Percentiles rank a stretch among this genome's conserved stretches.
Evolutionary conservation across 2,113 vertebrate species (phyloP).

Genomic region (Odobenus rosmarus): DNA sequence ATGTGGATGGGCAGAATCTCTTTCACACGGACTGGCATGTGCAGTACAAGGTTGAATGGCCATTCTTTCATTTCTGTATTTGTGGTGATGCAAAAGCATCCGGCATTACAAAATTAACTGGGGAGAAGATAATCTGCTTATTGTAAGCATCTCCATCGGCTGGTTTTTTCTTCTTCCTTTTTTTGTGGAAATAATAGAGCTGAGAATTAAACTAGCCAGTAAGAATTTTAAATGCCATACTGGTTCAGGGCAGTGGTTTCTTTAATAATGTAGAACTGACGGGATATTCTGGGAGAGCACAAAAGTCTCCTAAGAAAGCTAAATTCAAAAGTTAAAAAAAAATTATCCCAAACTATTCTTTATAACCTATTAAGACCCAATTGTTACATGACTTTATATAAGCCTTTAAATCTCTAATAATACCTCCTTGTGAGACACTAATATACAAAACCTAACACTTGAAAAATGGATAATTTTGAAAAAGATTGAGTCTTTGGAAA

Average conservation of each 20-base stretch:
- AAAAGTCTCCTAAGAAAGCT: neutral
- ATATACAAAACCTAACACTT: neutral
- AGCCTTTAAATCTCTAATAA: neutral
- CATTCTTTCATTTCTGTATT: neutral
- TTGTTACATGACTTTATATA: neutral
- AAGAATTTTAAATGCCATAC: neutral
- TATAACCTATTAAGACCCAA: neutral
- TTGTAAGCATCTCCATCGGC: neutral
- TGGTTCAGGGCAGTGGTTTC: neutral
- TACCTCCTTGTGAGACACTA: neutral
- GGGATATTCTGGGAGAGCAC: neutral
- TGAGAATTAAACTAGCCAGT: conserved; percentile 43
- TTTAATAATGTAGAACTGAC: neutral
- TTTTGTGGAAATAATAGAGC: conserved; percentile 46
- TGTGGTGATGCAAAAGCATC: neutral
- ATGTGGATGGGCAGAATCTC: neutral
- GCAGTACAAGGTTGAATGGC: neutral
- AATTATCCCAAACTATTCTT: neutral
- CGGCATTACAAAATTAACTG: neutral
- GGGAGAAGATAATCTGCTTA: conserved; percentile 60
- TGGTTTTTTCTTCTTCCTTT: neutral
- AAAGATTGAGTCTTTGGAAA: conserved; percentile 23
- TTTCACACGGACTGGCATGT: neutral
- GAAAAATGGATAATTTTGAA: neutral
- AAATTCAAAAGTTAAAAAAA: conserved; percentile 17